Percentiles rank a stretch among this genome's conserved stretches.
phyloP scores from a whole-genome alignment of 2,113 vertebrate genomes.

The Microtus ochrogaster region DNA sequence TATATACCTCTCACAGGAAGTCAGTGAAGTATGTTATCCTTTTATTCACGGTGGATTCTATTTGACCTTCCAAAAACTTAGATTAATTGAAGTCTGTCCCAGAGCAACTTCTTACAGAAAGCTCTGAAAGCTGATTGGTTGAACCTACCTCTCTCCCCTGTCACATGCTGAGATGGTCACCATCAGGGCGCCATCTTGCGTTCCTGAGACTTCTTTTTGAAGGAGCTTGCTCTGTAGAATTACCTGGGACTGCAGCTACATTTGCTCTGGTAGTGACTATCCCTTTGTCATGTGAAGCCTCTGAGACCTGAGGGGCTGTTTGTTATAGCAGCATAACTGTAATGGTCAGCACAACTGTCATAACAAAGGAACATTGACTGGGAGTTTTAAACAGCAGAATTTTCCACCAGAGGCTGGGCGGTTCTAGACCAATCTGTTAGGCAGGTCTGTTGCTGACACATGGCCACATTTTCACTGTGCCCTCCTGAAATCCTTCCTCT shows the following conservation, averaged over 20 bases:
- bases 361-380: neutral
- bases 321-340: neutral
- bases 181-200: neutral
- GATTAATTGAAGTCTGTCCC: neutral
- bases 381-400: neutral
- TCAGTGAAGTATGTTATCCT: neutral
- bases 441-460: neutral
- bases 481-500: neutral
- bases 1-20: neutral
- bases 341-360: neutral
- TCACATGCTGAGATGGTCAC: neutral
- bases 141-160: neutral
- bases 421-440: neutral
- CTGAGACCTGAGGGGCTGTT: neutral
- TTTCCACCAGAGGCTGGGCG: neutral
- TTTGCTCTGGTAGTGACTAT: neutral
- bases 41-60: neutral
- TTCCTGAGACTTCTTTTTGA: neutral
- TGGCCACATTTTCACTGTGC: neutral
- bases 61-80: neutral
- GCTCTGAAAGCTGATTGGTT: neutral
- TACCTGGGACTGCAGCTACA: neutral
- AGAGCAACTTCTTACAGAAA: neutral
- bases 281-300: neutral
- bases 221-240: neutral